These are phyloP conservation scores for Boloria selene DNA, from an alignment of 2,888 invertebrate species.

Conservation along the genomic window DNA sequence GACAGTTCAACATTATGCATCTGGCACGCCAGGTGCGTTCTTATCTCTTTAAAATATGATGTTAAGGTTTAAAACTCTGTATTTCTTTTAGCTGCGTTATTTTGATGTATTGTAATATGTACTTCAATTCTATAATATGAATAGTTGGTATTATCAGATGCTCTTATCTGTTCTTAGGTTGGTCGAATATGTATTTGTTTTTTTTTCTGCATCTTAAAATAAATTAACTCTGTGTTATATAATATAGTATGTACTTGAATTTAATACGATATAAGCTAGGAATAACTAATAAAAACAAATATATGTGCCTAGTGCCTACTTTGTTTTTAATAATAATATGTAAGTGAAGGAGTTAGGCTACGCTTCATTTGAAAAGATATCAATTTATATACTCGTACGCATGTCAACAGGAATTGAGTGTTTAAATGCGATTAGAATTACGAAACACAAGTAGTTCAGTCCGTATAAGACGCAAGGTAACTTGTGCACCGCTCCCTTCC, in stretches of 20 bases:
- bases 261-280: no score
- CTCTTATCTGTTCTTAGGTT: no score
- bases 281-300: no score
- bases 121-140: no score
- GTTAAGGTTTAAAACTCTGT: constrained; percentile 12
- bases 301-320: no score
- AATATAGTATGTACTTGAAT: no score
- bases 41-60: constrained; percentile 30
- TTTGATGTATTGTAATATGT: not conserved
- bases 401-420: constrained; percentile 7
- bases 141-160: no score
- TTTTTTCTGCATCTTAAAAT: no score
- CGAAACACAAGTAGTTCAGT: constrained; percentile 22
- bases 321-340: no score
- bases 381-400: not conserved
- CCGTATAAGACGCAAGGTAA: constrained; percentile 34
- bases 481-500: constrained; percentile 65
- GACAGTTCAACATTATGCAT: constrained; percentile 31
- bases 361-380: constrained; percentile 3
- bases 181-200: no score
- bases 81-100: not conserved
- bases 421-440: constrained; percentile 26
- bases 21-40: constrained; percentile 39
- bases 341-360: not conserved
- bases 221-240: no score